Evolutionary conservation across 2,113 vertebrate genomes (phyloP), one percentile per base, ranked within the genome.

Genomic region (Melanerpes aurifrons): DNA sequence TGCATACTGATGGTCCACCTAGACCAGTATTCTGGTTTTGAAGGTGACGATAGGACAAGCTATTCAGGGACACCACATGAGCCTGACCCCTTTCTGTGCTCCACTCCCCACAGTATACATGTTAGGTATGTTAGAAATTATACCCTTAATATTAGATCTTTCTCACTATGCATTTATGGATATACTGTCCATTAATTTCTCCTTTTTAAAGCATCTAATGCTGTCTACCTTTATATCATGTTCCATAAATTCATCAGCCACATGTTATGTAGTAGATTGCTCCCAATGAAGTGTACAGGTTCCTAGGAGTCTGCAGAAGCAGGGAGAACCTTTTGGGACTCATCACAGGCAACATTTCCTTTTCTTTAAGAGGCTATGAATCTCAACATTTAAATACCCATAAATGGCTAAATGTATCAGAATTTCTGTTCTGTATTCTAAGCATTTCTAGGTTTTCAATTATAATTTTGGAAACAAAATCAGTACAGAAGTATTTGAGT

Each of bases 171-270:
- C 5, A 48, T 79, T 75, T 54, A 68, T 31, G 8, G 25, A 72
- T 54, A 50, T 32, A 57, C 10, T 68, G 25, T 5, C 20, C 3
- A 14, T 14, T 1, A 63, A 45, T 58, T 54, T 68, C 2, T 73
- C 20, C 5, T 61, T 82, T 91, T 63, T 68, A 53, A 72, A 74
- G 3, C 20, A 82, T 21, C 26, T 68, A 35, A 22, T 50, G 9
- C 6, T 4, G 2, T 35, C 25, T 75, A 5, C 7, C 25, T 73
- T 69, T 40, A 85, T 6, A 58, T 12, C 25, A 43, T 0, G 0
- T 77, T 78, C 21, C 19, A 26, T 43, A 69, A 76, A 85, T 62
- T 86, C 25, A 66, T 19, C 6, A 48, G 4, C 1, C 11, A 54
- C 32, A 29, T 17, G 4, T 35, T 50, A 19, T 25, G 4, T 7